Conservation (phyloP, 2,113 vertebrate species). For the Collichthys lucidus region DNA sequence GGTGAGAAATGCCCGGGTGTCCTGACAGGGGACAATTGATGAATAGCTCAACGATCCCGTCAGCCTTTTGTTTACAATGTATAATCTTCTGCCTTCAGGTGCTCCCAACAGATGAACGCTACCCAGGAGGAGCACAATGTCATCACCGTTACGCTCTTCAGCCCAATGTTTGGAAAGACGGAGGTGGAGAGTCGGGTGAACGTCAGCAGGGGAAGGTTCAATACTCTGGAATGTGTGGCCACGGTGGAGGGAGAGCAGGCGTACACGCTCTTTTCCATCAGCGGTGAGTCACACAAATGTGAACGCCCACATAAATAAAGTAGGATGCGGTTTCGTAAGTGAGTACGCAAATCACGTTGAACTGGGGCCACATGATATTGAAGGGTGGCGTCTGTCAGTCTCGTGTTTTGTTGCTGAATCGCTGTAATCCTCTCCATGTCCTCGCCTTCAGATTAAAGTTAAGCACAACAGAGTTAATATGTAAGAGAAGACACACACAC, state of each 20-base stretch:
- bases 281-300: conserved; percentile 71
- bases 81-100: conserved; percentile 75
- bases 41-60: conserved; percentile 20
- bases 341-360: neutral
- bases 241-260: conserved; percentile 89
- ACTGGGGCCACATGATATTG: neutral
- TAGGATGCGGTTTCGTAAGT: neutral
- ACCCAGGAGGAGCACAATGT: conserved; percentile 87
- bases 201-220: conserved; percentile 87
- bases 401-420: conserved; percentile 35
- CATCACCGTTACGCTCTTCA: conserved; percentile 85
- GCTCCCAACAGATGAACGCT: conserved; percentile 86
- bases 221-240: conserved; percentile 93
- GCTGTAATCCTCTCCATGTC: conserved; percentile 30
- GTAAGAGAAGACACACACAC: neutral
- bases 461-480: conserved; percentile 14
- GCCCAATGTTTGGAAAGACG: conserved; percentile 86
- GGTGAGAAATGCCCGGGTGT: neutral
- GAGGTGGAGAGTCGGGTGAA: conserved; percentile 93
- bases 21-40: conserved; percentile 3
- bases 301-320: neutral
- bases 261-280: conserved; percentile 92
- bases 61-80: conserved; percentile 36
- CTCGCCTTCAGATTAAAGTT: conserved; percentile 35
- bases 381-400: conserved; percentile 20